Evolutionary conservation across 2,113 vertebrate genomes (phyloP), one percentile per base, ranked within the genome.

Genomic region (Scortum barcoo): DNA sequence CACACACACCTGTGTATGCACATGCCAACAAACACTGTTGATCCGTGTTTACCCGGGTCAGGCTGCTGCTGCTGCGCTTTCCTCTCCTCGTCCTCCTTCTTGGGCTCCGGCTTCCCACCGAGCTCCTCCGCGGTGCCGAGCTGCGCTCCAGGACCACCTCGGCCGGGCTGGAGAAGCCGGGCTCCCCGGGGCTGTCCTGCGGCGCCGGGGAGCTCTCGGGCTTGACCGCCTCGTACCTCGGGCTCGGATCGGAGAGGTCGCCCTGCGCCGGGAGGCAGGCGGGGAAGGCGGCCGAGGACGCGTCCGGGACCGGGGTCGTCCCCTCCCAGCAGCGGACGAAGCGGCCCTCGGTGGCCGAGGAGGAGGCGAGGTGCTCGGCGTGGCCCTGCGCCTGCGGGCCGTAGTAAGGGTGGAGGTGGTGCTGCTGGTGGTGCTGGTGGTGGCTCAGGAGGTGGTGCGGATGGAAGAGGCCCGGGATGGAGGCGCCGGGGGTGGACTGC

Each of bases 251-350:
- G 30, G 88, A 86, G 42, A 90, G 90, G 72, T 91, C 90, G 40
- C 74, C 77, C 84, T 84, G 91, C 17, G 79, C 33, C 1, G 92
- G 76, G 36, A 91, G 66, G 63, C 92, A 92, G 10, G 72, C 78
- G 50, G 89, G 75, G 14, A 90, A 93, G 7, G 2, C 22, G 46
- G 53, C 28, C 2, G 89, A n/a, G n/a, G n/a, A 3, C 13, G 71
- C 60, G 2, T 94, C 93, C 72, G 85, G 22, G 5, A 73, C 3
- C 10, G 91, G 76, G n/a, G 84, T 57, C 38, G 76, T 74, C 2
- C 86, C 93, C 78, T 94, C 93, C 93, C 93, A 94, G 16, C 91
- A 91, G 86, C 93, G 93, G 54, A 94, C 90, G 76, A 94, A 94
- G 56, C 92, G 72, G 71, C 85, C 60, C 42, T 93, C 93, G 28